phyloP scores from a whole-genome alignment of 2,113 vertebrate genomes.

The Acanthochromis polyacanthus region DNA sequence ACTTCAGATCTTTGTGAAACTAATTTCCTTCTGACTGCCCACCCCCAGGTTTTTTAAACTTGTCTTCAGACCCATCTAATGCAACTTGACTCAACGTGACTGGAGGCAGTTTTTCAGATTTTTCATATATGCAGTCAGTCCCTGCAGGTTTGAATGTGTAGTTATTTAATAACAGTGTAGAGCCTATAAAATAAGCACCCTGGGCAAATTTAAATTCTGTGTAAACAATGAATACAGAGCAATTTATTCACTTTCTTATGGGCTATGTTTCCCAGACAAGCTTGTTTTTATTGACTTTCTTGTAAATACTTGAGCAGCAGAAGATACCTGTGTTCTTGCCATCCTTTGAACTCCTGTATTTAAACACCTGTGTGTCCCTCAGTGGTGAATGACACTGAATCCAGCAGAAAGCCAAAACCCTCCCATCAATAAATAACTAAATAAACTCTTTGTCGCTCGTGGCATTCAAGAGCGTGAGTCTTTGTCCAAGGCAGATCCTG shows the following conservation, averaged over 20 bases:
- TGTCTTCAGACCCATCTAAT: too few relatives aligned
- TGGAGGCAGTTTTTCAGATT: too few relatives aligned
- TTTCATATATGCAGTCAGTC: too few relatives aligned
- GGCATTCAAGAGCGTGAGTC: constrained; percentile 34
- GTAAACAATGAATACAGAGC: background rate
- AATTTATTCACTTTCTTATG: background rate
- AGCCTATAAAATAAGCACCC: background rate
- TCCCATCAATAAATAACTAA: constrained; percentile 54
- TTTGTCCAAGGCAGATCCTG: constrained; percentile 17
- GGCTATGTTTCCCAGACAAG: background rate
- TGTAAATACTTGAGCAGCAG: background rate
- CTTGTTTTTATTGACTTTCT: constrained; percentile 1
- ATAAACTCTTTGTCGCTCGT: constrained; percentile 44
- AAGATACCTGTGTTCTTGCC: background rate
- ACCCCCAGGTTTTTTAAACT: too few relatives aligned
- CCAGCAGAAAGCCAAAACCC: constrained; percentile 50
- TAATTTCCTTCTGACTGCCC: too few relatives aligned
- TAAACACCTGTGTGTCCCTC: constrained; percentile 27
- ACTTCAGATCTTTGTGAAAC: too few relatives aligned
- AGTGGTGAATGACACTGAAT: constrained; percentile 44
- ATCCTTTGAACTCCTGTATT: constrained; percentile 29
- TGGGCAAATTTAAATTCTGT: background rate
- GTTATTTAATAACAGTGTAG: background rate
- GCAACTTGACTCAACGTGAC: too few relatives aligned
- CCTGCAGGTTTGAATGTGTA: background rate